Evolutionary conservation across 2,113 vertebrate genomes (phyloP).

Genomic region (Tupaia tana): DNA sequence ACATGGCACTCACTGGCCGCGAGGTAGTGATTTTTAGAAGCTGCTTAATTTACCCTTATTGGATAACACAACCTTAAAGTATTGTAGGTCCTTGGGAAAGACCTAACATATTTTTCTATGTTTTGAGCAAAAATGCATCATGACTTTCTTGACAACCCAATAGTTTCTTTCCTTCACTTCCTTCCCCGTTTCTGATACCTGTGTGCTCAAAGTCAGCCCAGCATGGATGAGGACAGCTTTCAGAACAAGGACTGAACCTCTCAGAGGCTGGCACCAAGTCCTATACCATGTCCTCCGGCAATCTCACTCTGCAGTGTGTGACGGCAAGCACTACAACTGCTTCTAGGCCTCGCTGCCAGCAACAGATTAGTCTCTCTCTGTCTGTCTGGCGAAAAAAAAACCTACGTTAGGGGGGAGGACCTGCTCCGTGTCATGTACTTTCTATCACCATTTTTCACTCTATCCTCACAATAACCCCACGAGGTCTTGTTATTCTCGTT

Average conservation of each 20-base stretch:
- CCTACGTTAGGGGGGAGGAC: too few relatives aligned
- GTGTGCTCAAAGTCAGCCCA: background rate
- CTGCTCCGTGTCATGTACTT: background rate
- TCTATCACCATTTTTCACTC: background rate
- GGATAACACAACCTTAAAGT: background rate
- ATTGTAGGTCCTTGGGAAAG: too few relatives aligned
- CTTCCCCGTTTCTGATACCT: background rate
- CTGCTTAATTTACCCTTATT: background rate
- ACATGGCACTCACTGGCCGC: background rate
- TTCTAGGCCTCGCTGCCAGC: background rate
- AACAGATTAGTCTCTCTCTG: too few relatives aligned
- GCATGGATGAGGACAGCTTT: background rate
- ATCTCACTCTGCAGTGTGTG: background rate
- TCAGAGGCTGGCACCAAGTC: background rate
- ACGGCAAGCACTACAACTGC: background rate
- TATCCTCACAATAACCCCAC: background rate
- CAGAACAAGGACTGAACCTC: background rate
- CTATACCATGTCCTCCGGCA: fast-evolving
- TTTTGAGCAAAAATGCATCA: too few relatives aligned
- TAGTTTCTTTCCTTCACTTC: background rate
- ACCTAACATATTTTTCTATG: too few relatives aligned
- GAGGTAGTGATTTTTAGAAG: background rate
- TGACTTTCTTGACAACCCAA: too few relatives aligned
- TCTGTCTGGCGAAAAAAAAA: too few relatives aligned
- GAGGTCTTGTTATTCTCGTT: background rate